A percentile compares a stretch with the other conserved stretches of the same genome.
Evolutionary conservation across 1,140 invertebrate genomes (phyloP).

Genomic region (Rhopalosiphum padi): DNA sequence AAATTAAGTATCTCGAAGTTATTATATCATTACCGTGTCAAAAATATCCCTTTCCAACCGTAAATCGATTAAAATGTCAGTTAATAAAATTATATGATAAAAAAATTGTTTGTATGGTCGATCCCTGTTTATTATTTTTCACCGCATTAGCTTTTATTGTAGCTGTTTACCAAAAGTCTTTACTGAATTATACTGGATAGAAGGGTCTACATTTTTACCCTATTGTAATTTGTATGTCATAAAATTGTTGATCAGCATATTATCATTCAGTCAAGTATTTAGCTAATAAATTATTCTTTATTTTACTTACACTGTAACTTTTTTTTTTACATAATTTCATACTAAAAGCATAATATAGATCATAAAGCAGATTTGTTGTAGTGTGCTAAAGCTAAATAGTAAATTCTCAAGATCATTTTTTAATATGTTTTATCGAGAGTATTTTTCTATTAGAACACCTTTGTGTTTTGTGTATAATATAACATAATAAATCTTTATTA

Average conservation of each 20-base stretch:
- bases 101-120: neutral
- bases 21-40: neutral
- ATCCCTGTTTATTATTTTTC: neutral
- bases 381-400: neutral
- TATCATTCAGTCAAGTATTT: neutral
- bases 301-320: neutral
- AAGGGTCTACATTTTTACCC: neutral
- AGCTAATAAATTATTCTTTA: neutral
- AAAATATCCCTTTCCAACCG: neutral
- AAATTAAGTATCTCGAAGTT: neutral
- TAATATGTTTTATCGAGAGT: neutral
- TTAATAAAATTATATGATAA: constrained; percentile 13
- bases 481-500: neutral
- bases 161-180: neutral
- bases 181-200: neutral
- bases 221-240: neutral
- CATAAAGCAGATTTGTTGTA: neutral
- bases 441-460: neutral
- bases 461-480: neutral
- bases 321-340: neutral
- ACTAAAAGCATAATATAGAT: neutral
- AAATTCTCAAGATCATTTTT: neutral
- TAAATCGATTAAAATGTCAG: neutral
- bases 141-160: neutral
- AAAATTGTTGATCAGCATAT: neutral